Conservation (phyloP, 2,888 invertebrate species). For the Ceriagrion tenellum region DNA sequence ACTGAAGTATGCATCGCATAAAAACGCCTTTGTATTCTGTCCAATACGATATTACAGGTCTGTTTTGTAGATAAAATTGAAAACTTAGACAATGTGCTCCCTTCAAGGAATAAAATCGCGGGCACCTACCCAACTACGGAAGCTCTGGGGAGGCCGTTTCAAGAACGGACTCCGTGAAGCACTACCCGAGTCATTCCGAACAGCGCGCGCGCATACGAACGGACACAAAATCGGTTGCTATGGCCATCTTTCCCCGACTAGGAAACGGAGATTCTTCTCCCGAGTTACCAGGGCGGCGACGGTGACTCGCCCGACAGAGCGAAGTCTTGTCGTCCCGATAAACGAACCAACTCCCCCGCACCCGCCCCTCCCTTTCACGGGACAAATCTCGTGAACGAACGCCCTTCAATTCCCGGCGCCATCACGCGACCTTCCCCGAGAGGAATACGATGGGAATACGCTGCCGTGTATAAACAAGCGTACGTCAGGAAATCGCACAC, state of each 20-base stretch:
- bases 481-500: constrained; percentile 56
- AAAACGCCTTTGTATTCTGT: no score
- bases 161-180: no score
- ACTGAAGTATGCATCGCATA: no score
- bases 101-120: no score
- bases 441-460: constrained; percentile 47
- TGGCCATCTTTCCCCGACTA: background rate
- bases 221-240: background rate
- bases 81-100: no score
- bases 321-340: background rate
- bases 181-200: background rate
- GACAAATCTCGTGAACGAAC: constrained; percentile 41
- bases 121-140: no score
- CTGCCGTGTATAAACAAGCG: constrained; percentile 50
- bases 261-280: background rate
- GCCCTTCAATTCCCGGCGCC: constrained; percentile 50
- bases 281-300: background rate
- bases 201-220: background rate
- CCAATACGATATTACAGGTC: no score
- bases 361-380: background rate
- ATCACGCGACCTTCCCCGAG: constrained; percentile 56
- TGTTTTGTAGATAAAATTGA: no score
- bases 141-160: no score
- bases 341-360: background rate
- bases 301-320: background rate